Evolutionary conservation across 2,113 vertebrate genomes (phyloP), one percentile per base, ranked within the genome.

Genomic region (Struthio camelus): DNA sequence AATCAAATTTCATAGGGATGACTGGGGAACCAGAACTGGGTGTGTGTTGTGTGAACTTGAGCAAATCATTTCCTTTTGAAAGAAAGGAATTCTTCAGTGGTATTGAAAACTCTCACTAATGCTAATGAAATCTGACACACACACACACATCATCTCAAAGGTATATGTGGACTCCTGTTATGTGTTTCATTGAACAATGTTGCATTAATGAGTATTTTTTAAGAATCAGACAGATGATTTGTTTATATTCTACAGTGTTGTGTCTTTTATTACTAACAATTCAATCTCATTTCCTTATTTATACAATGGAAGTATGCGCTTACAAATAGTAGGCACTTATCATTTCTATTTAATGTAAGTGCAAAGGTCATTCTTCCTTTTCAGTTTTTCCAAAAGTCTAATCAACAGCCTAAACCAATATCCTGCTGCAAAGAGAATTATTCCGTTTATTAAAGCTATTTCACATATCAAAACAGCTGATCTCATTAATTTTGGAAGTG

Each of bases 341-440:
- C 40, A n/a, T 82, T 88, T 80, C 18, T 89, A 1, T 14, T 51
- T 62, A 3, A 4, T 5, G 6, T 53, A 67, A 54, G 5, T 48
- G 9, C 14, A 72, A 40, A 90, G 12, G 48, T 18, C 48, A 34
- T 76, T 44, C 14, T 88, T 77, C 36, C 8, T 53, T 36, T 76
- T 65, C 48, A 85, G 14, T 80, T 53, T 80, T 87, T 94, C 34
- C 17, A 67, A 54, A 90, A 86, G 16, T 70, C 58, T 77, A 62
- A 69, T 82, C 85, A 85, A 48, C 11, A 69, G 24, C 8, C 53
- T 42, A 77, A 89, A 40, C 9, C 2, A 54, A 83, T 44, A 77
- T 53, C 50, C 2, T 66, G 8, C 69, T 44, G 19, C 11, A 88
- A 71, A 85, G 28, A 89, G 34, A 85, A 32, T 61, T 1, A 77